phyloP scores from a whole-genome alignment of 2,888 invertebrate species.

The Drosophila longiperda region DNA sequence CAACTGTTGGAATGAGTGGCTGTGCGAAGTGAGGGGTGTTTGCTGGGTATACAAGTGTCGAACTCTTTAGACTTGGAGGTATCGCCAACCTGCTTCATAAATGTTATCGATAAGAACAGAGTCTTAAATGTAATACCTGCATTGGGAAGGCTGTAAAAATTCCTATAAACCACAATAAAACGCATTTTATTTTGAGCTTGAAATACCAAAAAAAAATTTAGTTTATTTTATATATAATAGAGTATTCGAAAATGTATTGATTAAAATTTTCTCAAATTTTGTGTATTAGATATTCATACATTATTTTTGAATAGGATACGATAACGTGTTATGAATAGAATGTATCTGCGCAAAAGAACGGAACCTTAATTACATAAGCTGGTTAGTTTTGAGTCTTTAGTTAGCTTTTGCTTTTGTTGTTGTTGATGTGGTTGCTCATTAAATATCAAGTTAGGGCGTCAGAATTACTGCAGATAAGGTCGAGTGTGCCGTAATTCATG shows the following conservation, averaged over 20 bases:
- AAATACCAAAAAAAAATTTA: slow-evolving; percentile 69
- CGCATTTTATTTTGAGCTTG: slow-evolving; percentile 51
- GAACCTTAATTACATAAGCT: slow-evolving; percentile 37
- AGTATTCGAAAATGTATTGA: slow-evolving; percentile 59
- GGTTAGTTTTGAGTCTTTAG: slow-evolving; percentile 21
- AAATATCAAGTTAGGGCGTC: background rate
- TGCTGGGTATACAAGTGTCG: background rate
- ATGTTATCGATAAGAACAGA: background rate
- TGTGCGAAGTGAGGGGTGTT: background rate
- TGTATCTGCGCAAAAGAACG: slow-evolving; percentile 39
- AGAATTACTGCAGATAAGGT: slow-evolving; percentile 1
- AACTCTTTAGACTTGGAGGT: background rate
- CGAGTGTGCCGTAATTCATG: background rate
- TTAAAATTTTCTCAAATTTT: slow-evolving; percentile 22
- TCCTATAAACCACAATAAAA: background rate
- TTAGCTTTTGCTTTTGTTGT: background rate
- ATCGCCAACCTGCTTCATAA: background rate
- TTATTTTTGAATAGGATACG: slow-evolving; percentile 22
- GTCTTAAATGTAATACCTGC: background rate
- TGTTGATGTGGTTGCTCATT: background rate
- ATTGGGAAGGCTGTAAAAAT: background rate
- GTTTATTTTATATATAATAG: slow-evolving; percentile 58
- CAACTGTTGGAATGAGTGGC: background rate
- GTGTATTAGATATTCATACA: slow-evolving; percentile 17
- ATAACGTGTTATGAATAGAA: slow-evolving; percentile 19